Evolutionary conservation across 2,797 vertebrate genomes (phyloP).

Genomic region (Sebastes miniatus): DNA sequence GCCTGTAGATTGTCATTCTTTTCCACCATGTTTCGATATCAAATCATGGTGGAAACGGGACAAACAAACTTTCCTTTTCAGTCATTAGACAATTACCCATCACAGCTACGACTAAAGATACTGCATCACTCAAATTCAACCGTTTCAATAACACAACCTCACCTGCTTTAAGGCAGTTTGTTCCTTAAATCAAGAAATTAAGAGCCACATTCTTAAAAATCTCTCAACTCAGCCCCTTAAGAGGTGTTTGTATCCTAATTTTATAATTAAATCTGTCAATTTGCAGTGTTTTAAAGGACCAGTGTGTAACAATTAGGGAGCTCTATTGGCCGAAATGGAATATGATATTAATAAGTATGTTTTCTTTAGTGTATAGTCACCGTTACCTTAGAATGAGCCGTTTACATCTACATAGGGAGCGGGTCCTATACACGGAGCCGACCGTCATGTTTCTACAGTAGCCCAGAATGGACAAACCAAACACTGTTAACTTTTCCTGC

Average conservation of each 20-base stretch:
- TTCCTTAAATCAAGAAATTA: slow-evolving; percentile 49
- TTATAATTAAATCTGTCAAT: neutral
- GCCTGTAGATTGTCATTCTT: slow-evolving; percentile 41
- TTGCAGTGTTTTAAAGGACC: neutral
- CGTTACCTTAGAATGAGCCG: no score
- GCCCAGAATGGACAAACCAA: no score
- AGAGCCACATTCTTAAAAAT: slow-evolving; percentile 22
- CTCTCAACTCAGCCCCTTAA: neutral
- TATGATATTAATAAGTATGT: no score
- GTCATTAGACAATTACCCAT: neutral
- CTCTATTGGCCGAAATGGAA: no score
- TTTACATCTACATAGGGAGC: no score
- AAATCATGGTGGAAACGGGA: slow-evolving; percentile 28
- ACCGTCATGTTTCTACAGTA: no score
- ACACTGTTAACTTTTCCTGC: no score
- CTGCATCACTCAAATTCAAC: slow-evolving; percentile 4
- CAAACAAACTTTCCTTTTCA: slow-evolving; percentile 12
- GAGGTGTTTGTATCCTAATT: slow-evolving; percentile 4
- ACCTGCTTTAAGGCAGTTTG: slow-evolving; percentile 65
- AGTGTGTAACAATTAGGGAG: no score
- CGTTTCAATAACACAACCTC: slow-evolving; percentile 2
- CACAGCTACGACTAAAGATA: neutral
- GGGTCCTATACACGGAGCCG: no score
- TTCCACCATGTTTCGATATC: neutral
- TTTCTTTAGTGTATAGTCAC: no score